Base-by-base conservation (phyloP, 1,140 invertebrate species). In the Platorchestia sp. region DNA sequence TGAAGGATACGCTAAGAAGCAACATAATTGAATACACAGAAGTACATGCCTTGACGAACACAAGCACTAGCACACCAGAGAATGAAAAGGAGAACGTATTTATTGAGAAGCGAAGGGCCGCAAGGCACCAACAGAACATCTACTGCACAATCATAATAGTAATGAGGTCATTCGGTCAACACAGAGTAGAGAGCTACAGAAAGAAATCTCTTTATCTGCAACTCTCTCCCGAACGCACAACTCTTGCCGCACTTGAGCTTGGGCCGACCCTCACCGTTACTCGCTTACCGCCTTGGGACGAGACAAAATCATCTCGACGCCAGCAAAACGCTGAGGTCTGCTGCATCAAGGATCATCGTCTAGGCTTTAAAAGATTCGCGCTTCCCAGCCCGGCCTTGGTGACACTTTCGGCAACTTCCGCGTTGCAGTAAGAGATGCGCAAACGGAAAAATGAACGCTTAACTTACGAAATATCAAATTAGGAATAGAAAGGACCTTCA, bases 121-220 rank as follows among this genome's bases (percentile, higher is more conserved):
- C 59, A 14, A 75, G 59, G 59, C 1, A 3, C 59, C 3, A 75
- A 27, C 59, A 75, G 10, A 75, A 75, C 59, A 75, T 36, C 87
- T 89, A 42, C 87, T 44, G 87, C 10, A 44, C 27, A 44, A 41
- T 89, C 45, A 93, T 93, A 47, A 45, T 19, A 93, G 40, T 93
- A 93, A 93, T 93, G 91, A 93, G 91, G 91, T 93, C 45, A 93
- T 93, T 44, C 91, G 91, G 91, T 93, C 91, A 93, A 93, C 86
- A 93, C 91, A 93, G 22, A 7, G 91, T 44, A n/a, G 43, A 45
- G 43, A 93, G 91, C 91, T 14, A 93, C 36, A 47, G 45, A 93
- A 93, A 93, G 43, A 45, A 93, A 93, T 93, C 91, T 44, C 91
- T 93, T 45, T 47, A 93, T 93, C 91, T 93, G 91, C 36, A 40